Evolutionary conservation across 2,888 invertebrate species (phyloP), one percentile per base, ranked within the genome.

Genomic region (Latrodectus elegans): DNA sequence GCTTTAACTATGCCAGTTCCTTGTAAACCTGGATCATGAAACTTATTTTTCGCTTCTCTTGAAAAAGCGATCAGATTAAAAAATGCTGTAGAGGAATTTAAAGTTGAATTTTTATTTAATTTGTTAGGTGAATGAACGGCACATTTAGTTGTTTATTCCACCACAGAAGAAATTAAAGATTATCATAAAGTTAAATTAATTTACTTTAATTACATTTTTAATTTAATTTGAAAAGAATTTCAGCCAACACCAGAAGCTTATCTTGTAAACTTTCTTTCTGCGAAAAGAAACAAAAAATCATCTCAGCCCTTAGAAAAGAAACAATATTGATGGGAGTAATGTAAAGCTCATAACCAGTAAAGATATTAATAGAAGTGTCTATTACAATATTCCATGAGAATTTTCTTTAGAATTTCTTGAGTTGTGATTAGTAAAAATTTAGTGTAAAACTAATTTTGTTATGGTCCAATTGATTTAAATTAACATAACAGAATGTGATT

Each of bases 41-140:
- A 71, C 38, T 15, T 68, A 1, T 73, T 65, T 15, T 81, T 81
- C 26, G n/a, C 60, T 65, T 73, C 81, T 17, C 65, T 65, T 22
- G 73, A 73, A 73, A 81, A 81, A 22, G 65, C 65, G 3, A 65
- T 81, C n/a, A 52, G 73, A 72, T 64, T 10, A 10, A 73, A 81
- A 81, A 17, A 38, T 53, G 72, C 67, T 17, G 60, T 15, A 15
- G 72, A 81, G n/a, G 51, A 49, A 38, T 51, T 73, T 1, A 81
- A 81, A 64, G 22, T 72, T 11, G 52, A 73, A 51, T 73, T 81
- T 81, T 52, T 73, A 8, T 49, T 79, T 26, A 79, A 79, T 60
- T 15, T 71, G n/a, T 71, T 79, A 26, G 76, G 51, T 15, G 76
- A 65, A 65, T 22, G 12, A n/a, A 17, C 26, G 64, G 49, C 26